These are phyloP conservation scores for Patiria pectinifera DNA, from an alignment of 53 echinoderm and acorn worm genomes.

Conservation along the genomic window DNA sequence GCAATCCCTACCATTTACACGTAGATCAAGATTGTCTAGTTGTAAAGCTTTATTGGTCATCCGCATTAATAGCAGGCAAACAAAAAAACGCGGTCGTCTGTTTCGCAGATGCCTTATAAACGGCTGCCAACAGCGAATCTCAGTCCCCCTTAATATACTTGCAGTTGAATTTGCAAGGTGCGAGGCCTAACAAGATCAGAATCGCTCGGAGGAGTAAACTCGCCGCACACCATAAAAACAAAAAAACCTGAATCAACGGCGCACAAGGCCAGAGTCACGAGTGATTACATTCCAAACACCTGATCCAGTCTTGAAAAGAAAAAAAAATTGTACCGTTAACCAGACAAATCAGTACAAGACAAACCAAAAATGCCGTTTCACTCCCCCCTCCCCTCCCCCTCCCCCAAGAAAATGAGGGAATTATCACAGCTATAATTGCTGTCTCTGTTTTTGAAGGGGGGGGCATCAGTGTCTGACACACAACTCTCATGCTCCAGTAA, in stretches of 20 bases:
- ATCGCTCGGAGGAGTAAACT: too few species aligned
- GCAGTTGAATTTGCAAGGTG: too few species aligned
- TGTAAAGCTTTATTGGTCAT: too few species aligned
- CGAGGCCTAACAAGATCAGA: too few species aligned
- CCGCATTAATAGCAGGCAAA: too few species aligned
- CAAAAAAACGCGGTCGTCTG: not conserved
- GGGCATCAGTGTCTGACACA: slow-evolving; percentile 22
- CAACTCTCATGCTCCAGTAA: slow-evolving; percentile 29
- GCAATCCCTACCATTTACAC: too few species aligned
- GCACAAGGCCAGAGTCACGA: not conserved
- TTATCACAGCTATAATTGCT: slow-evolving; percentile 26
- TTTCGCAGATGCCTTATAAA: not conserved
- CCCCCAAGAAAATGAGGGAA: not conserved
- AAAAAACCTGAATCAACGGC: not conserved
- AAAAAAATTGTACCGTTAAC: not conserved
- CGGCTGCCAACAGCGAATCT: not conserved
- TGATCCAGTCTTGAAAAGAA: not conserved
- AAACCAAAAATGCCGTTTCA: not conserved
- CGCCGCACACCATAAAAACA: not conserved
- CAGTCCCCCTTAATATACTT: not conserved
- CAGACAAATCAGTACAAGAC: not conserved
- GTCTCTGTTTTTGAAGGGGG: not conserved
- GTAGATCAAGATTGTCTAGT: too few species aligned
- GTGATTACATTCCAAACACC: not conserved
- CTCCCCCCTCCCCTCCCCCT: not conserved